Evolutionary conservation across 2,888 invertebrate genomes (phyloP).

Genomic region (Drosophila neoperkinsi): DNA sequence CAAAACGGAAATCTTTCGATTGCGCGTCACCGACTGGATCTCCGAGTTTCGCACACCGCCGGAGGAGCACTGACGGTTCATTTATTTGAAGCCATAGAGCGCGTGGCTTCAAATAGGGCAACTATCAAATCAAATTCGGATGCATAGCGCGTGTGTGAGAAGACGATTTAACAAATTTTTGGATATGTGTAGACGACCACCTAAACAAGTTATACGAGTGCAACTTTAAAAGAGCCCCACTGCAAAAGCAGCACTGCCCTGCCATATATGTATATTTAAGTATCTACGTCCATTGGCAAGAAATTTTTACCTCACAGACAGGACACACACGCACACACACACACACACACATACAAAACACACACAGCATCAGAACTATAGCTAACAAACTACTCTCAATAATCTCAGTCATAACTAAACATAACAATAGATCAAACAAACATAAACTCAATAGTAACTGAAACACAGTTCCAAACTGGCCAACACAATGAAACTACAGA

Average conservation of each 20-base stretch:
- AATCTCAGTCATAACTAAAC: slow-evolving; percentile 50
- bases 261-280: slow-evolving; percentile 58
- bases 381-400: slow-evolving; percentile 40
- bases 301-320: slow-evolving; percentile 53
- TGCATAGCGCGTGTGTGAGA: slow-evolving; percentile 62
- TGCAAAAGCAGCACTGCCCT: slow-evolving; percentile 40
- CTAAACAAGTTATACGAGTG: slow-evolving; percentile 42
- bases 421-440: slow-evolving; percentile 62
- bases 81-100: slow-evolving; percentile 82
- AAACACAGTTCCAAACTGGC: slow-evolving; percentile 71
- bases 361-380: slow-evolving; percentile 33
- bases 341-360: slow-evolving; percentile 28
- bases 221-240: slow-evolving; percentile 39
- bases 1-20: slow-evolving; percentile 83
- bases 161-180: slow-evolving; percentile 7
- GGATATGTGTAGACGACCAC: slow-evolving; percentile 46
- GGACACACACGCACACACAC: slow-evolving; percentile 16
- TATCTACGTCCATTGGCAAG: slow-evolving; percentile 60
- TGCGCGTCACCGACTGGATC: slow-evolving; percentile 83
- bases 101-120: slow-evolving; percentile 66
- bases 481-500: slow-evolving; percentile 75
- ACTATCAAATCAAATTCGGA: slow-evolving; percentile 53
- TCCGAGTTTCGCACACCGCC: slow-evolving; percentile 82
- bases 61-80: slow-evolving; percentile 83
- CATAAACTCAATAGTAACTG: slow-evolving; percentile 75